Evolutionary conservation across 2,113 vertebrate genomes (phyloP), one percentile per base, ranked within the genome.

Genomic region (Hippocampus abdominalis): DNA sequence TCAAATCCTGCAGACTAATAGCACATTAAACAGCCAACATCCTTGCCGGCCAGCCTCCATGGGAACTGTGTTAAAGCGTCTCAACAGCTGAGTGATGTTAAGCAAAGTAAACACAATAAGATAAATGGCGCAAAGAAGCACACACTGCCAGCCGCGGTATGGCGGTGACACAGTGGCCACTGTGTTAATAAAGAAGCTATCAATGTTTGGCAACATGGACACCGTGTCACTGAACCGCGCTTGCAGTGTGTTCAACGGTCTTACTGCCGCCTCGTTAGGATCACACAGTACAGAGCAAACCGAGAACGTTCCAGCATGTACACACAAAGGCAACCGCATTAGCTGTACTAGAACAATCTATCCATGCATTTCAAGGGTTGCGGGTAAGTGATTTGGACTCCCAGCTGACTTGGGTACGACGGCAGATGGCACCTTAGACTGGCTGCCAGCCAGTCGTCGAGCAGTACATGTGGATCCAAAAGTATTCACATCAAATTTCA

Each of bases 21-120:
- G 85, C 69, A 67, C 82, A 89, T 91, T 83, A 88, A 80, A 63
- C 6, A 39, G 18, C 64, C 77, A 68, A 78, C 77, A 76, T 76
- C 68, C 66, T 62, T 16, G 71, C 77, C 61, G 44, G 46, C 71
- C 25, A 79, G 70, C 75, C 68, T 67, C 68, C 48, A 65, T 2
- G 27, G 64, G 62, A 82, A 75, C 78, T 71, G 79, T 86, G 82
- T 89, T 88, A 91, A 83, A 85, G 73, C 72, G 81, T 82, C 84
- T 73, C 84, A 88, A 74, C 88, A 88, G 86, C 83, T 87, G 86
- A 88, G 75, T 81, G 87, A 90, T 82, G 86, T 78, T 72, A 87
- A 84, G 75, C 78, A 88, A 75, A 84, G 83, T 79, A 89, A 81
- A 91, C 89, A 90, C 63, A 71, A 69, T 57, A 76, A 87, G 84